Evolutionary conservation across 2,888 invertebrate genomes (phyloP).

Genomic region (Mylabris sibirica): DNA sequence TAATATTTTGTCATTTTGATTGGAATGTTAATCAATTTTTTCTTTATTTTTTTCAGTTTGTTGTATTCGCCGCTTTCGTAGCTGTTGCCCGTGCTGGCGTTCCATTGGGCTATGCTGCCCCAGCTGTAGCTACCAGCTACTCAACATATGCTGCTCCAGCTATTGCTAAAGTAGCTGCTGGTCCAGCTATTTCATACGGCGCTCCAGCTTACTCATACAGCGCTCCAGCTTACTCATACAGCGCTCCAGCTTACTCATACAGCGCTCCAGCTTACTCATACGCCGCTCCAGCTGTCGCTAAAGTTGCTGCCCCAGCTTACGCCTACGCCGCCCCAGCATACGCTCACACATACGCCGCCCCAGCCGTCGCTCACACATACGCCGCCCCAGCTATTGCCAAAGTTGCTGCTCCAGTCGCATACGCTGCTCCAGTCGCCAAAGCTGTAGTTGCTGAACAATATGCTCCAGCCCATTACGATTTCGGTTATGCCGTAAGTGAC

Average conservation of each 20-base stretch:
- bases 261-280: conserved; percentile 49
- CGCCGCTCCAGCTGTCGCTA: conserved; percentile 34
- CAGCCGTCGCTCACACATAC: conserved; percentile 30
- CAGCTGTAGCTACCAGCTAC: conserved; percentile 14
- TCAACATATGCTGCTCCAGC: conserved; percentile 35
- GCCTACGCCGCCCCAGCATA: conserved; percentile 36
- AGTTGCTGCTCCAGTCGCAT: conserved; percentile 31
- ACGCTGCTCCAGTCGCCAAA: conserved; percentile 47
- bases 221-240: conserved; percentile 26
- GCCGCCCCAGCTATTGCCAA: conserved; percentile 20
- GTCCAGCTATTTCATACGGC: conserved; percentile 30
- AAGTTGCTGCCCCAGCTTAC: conserved; percentile 36
- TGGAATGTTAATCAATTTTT: conserved; percentile 9
- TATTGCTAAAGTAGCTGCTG: neutral
- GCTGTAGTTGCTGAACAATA: conserved; percentile 58
- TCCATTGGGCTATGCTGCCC: conserved; percentile 34
- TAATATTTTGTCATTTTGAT: neutral
- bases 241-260: conserved; percentile 36
- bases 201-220: conserved; percentile 33
- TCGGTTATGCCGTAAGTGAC: conserved; percentile 60
- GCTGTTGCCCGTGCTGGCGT: conserved; percentile 46
- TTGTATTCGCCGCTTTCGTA: conserved; percentile 40
- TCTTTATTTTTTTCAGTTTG: conserved; percentile 38
- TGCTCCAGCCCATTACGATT: conserved; percentile 60
- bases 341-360: conserved; percentile 26